These are phyloP conservation scores for Todiramphus saurophagus DNA, from an alignment of 2,113 vertebrate species.

Conservation along the genomic window DNA sequence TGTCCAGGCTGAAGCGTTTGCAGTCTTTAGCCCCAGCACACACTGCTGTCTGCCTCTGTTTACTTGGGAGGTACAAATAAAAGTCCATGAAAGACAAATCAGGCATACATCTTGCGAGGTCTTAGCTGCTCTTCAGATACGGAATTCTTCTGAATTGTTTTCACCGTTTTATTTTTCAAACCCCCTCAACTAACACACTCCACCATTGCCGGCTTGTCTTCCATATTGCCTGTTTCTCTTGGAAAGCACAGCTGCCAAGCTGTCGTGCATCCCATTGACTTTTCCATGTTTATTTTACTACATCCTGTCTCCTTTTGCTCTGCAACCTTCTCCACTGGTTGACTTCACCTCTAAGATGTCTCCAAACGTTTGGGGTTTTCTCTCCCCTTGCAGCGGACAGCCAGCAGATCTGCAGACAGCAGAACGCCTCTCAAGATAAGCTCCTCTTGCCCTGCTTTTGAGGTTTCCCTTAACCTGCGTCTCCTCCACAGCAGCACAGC, in stretches of 20 bases:
- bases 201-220: neutral
- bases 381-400: neutral
- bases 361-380: neutral
- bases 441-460: neutral
- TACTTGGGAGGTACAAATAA: neutral
- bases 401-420: neutral
- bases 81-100: neutral
- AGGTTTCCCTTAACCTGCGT: neutral
- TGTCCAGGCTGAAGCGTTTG: neutral
- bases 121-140: neutral
- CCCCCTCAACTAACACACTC: neutral
- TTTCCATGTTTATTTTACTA: neutral
- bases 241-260: neutral
- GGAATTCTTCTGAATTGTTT: neutral
- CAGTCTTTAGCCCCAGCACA: neutral
- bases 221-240: neutral
- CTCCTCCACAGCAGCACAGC: neutral
- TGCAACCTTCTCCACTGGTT: neutral
- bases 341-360: neutral
- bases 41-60: rapidly evolving
- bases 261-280: neutral
- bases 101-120: rapidly evolving
- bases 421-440: neutral
- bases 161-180: neutral
- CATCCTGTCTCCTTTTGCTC: neutral